phyloP scores from a whole-genome alignment of 1,140 invertebrate genomes.

The Aphelenchoides avenae region DNA sequence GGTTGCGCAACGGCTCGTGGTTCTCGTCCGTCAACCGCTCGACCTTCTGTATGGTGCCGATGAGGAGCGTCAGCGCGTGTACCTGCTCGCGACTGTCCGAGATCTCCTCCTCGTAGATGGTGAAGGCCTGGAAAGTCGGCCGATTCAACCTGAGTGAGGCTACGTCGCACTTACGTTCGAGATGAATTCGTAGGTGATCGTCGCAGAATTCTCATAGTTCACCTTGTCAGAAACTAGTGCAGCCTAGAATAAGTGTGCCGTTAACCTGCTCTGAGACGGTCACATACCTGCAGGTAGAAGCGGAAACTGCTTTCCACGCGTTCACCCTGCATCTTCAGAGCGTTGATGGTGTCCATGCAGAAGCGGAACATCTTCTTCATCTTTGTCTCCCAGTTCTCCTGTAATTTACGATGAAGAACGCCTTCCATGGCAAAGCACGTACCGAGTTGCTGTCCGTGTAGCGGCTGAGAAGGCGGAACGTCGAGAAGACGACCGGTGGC shows the following conservation, averaged over 20 bases:
- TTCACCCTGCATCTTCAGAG: slow-evolving; percentile 77
- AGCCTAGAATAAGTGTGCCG: slow-evolving; percentile 78
- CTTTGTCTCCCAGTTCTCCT: slow-evolving; percentile 88
- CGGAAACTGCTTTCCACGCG: slow-evolving; percentile 84
- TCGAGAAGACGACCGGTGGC: slow-evolving; percentile 86
- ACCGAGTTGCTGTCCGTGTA: slow-evolving; percentile 74
- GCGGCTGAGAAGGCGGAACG: slow-evolving; percentile 79
- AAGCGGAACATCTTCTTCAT: slow-evolving; percentile 97
- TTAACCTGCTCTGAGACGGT: neutral
- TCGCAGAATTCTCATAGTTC: slow-evolving; percentile 86
- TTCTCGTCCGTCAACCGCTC: slow-evolving; percentile 90
- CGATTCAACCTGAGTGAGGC: neutral
- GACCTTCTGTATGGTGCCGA: slow-evolving; percentile 82
- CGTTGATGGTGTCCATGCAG: slow-evolving; percentile 86
- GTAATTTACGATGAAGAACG: slow-evolving; percentile 14
- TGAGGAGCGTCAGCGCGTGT: slow-evolving; percentile 87
- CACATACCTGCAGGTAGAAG: slow-evolving; percentile 79
- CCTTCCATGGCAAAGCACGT: too few relatives aligned
- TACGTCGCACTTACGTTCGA: slow-evolving; percentile 70
- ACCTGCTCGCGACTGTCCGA: slow-evolving; percentile 93
- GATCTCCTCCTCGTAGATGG: slow-evolving; percentile 96
- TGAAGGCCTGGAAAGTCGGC: slow-evolving; percentile 72
- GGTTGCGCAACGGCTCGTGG: slow-evolving; percentile 87
- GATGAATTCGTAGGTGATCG: slow-evolving; percentile 95
- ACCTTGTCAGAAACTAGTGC: slow-evolving; percentile 86